Evolutionary conservation across 2,113 vertebrate species (phyloP).

Genomic region (Nothobranchius kuhntae): DNA sequence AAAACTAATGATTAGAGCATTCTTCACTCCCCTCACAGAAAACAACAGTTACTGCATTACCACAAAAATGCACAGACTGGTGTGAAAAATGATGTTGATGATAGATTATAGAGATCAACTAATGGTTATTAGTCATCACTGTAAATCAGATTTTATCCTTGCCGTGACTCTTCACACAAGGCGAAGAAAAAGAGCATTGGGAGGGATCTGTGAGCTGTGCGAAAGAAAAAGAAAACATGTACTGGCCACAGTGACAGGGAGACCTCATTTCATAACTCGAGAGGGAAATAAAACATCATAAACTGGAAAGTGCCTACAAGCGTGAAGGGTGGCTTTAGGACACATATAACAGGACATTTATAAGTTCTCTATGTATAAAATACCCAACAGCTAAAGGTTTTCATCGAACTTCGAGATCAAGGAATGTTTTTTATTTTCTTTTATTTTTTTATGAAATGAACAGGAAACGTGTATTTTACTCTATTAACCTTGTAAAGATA

Average conservation of each 20-base stretch:
- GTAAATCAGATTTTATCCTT: slow-evolving; percentile 29
- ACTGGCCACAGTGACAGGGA: slow-evolving; percentile 41
- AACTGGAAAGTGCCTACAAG: slow-evolving; percentile 13
- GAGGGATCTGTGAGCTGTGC: slow-evolving; percentile 21
- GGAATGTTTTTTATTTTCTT: too few relatives aligned
- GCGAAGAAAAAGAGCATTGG: slow-evolving; percentile 14
- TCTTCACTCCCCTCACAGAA: background rate
- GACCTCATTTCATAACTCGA: slow-evolving; percentile 43
- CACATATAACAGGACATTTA: slow-evolving; percentile 25
- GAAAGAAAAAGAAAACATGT: slow-evolving; percentile 34
- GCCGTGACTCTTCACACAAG: slow-evolving; percentile 2
- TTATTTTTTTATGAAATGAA: too few relatives aligned
- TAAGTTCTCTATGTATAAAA: background rate
- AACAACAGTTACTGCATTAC: background rate
- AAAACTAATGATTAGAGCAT: background rate
- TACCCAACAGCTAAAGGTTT: background rate
- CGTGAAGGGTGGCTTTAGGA: slow-evolving; percentile 5
- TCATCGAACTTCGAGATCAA: background rate
- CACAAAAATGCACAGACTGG: background rate
- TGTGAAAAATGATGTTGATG: slow-evolving; percentile 22
- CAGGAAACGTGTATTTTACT: background rate
- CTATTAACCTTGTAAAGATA: background rate
- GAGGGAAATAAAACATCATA: slow-evolving; percentile 37
- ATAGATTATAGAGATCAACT: slow-evolving; percentile 1
- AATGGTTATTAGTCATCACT: slow-evolving; percentile 28